A percentile compares a stretch with the other conserved stretches of the same genome.
Evolutionary conservation across 2,888 invertebrate genomes (phyloP).

Genomic region (Drosophila tanythrix): DNA sequence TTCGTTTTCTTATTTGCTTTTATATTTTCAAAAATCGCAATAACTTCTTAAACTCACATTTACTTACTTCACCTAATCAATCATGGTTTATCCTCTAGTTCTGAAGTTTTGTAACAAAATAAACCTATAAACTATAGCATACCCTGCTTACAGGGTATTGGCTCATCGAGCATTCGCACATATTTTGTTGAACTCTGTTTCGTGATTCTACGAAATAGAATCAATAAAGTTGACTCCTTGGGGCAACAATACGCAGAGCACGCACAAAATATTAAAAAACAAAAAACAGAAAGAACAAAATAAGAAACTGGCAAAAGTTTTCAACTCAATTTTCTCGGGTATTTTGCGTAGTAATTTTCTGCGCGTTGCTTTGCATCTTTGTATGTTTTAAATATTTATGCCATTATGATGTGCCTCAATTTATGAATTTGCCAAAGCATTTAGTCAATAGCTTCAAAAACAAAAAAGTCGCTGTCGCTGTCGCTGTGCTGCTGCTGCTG

Average conservation of each 20-base stretch:
- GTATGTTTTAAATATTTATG: constrained; percentile 74
- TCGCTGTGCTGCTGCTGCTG: constrained; percentile 35
- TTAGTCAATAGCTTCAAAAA: constrained; percentile 75
- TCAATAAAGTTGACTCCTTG: constrained; percentile 55
- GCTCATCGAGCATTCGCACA: not conserved
- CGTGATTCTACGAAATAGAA: constrained; percentile 63
- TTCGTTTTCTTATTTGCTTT: not conserved
- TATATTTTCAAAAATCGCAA: not conserved
- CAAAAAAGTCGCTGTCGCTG: constrained; percentile 37
- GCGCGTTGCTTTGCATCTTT: constrained; percentile 25
- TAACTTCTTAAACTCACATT: not conserved
- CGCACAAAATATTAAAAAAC: constrained; percentile 17
- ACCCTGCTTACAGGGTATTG: constrained; percentile 2
- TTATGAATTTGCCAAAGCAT: constrained; percentile 79
- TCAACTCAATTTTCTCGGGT: constrained; percentile 67
- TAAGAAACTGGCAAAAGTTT: constrained; percentile 53
- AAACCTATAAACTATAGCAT: not conserved
- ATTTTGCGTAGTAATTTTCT: constrained; percentile 52
- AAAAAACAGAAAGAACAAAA: not conserved
- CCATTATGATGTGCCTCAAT: constrained; percentile 69
- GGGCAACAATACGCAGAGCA: constrained; percentile 18
- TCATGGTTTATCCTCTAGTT: not conserved
- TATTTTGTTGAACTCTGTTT: constrained; percentile 15
- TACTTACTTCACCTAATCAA: not conserved
- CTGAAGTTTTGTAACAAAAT: not conserved